phyloP scores from a whole-genome alignment of 2,113 vertebrate genomes.

The Nannospalax galili region DNA sequence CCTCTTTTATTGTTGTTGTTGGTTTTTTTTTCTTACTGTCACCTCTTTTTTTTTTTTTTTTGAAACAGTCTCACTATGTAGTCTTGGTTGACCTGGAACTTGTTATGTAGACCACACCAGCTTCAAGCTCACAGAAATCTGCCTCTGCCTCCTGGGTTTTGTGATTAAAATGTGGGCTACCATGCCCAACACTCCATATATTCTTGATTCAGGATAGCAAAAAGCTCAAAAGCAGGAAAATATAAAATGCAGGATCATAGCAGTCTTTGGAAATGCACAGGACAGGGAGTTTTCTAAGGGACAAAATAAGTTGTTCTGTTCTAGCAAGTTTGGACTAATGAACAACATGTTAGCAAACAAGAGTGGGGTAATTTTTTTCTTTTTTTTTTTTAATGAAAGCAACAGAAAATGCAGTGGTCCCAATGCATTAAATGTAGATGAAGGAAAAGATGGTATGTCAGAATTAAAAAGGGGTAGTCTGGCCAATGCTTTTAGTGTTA shows the following conservation, averaged over 20 bases:
- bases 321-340: neutral
- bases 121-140: no score
- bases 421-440: constrained; percentile 18
- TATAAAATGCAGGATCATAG: neutral
- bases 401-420: neutral
- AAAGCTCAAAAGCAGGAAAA: neutral
- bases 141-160: no score
- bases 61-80: no score
- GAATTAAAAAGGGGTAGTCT: no score
- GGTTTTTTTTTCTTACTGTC: no score
- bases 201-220: neutral
- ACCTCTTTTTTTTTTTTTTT: no score
- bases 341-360: neutral
- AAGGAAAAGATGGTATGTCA: neutral
- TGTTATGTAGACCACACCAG: no score
- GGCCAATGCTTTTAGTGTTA: neutral
- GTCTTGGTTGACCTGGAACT: no score
- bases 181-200: neutral
- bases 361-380: neutral
- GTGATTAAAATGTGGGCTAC: no score
- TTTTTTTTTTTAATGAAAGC: neutral
- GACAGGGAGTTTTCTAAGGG: neutral
- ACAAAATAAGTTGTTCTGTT: neutral
- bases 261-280: constrained; percentile 15
- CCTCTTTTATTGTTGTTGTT: no score